Evolutionary conservation across 2,113 vertebrate genomes (phyloP).

Genomic region (Tonatia bakeri): DNA sequence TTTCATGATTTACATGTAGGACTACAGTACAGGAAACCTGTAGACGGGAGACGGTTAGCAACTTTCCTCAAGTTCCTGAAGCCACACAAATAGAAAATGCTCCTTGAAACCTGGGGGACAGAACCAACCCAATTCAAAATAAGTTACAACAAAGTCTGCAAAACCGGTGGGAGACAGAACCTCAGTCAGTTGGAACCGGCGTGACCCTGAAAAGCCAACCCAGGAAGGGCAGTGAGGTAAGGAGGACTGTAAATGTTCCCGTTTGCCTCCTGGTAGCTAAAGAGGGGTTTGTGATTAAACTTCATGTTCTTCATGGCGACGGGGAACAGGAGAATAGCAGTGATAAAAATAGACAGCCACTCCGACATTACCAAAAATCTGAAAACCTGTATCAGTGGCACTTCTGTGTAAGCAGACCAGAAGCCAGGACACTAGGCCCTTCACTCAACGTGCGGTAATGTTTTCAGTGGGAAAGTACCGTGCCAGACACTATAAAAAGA

Average conservation of each 20-base stretch:
- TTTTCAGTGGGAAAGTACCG: not conserved
- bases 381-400: not conserved
- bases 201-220: not conserved
- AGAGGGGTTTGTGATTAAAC: slow-evolving; percentile 22
- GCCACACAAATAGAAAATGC: not conserved
- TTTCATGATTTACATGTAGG: not conserved
- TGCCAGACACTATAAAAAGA: not conserved
- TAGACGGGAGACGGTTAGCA: not conserved
- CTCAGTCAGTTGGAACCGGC: not conserved
- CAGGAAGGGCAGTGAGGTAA: not conserved
- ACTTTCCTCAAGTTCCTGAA: not conserved
- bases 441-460: not conserved
- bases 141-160: not conserved
- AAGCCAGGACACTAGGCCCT: not conserved
- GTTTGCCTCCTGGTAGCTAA: not conserved
- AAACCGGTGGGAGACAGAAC: not conserved
- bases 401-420: not conserved
- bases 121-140: not conserved
- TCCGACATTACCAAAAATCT: slow-evolving; percentile 12
- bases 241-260: not conserved
- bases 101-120: not conserved
- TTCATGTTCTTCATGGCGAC: not conserved
- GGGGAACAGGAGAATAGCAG: not conserved
- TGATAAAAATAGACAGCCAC: not conserved
- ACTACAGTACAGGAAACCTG: not conserved